Percentiles rank a stretch among this genome's conserved stretches.
These are phyloP conservation scores for Coptodon rendalli DNA, from an alignment of 2,113 vertebrate species.

Conservation along the genomic window DNA sequence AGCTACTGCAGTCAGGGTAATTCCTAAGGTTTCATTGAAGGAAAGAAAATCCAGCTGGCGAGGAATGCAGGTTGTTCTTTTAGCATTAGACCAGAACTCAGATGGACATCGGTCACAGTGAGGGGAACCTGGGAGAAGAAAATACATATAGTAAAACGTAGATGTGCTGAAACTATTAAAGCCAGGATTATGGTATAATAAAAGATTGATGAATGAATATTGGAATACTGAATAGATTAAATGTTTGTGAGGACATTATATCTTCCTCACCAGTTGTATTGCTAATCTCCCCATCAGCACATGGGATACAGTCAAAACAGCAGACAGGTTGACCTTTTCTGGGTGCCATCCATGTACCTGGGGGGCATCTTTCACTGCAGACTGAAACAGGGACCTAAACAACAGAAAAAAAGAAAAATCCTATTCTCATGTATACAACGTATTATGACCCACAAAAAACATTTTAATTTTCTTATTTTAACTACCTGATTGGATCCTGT, in stretches of 20 bases:
- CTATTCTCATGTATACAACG: not conserved
- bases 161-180: not conserved
- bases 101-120: conserved; percentile 52
- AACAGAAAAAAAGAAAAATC: not conserved
- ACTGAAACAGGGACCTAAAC: not conserved
- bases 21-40: conserved; percentile 65
- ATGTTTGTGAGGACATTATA: not conserved
- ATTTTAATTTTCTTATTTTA: not conserved
- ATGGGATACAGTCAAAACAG: not conserved
- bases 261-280: not conserved
- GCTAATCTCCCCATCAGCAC: not conserved
- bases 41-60: conserved; percentile 68
- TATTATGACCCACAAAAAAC: rapidly evolving
- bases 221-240: not conserved
- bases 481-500: conserved; percentile 35
- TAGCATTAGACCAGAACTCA: conserved; percentile 69
- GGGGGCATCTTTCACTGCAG: not conserved
- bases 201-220: not conserved
- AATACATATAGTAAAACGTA: not conserved
- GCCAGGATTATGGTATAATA: not conserved
- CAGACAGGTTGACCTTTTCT: not conserved
- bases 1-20: conserved; percentile 58
- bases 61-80: conserved; percentile 55
- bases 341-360: not conserved
- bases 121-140: not conserved